phyloP scores from a whole-genome alignment of 2,113 vertebrate species.

The mouse (Mus musculus) region DNA sequence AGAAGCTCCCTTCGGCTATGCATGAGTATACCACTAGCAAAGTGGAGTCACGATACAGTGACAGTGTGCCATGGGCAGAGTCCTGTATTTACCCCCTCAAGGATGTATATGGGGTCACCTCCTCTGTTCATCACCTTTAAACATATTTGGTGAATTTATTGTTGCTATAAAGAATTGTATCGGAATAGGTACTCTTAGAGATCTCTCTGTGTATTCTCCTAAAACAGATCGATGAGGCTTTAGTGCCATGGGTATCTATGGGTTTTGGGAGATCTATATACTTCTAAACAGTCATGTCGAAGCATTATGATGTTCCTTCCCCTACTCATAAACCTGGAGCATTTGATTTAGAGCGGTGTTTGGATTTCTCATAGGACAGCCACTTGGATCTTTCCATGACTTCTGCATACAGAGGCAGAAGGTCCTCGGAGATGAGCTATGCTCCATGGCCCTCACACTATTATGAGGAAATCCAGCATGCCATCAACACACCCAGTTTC shows the following conservation, averaged over 20 bases:
- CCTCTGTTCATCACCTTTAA: not conserved
- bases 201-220: not conserved
- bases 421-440: not conserved
- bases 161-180: not conserved
- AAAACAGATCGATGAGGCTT: not conserved
- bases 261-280: not conserved
- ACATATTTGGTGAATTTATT: not conserved
- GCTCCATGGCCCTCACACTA: rapidly evolving
- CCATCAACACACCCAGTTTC: not conserved
- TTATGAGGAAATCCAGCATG: not conserved
- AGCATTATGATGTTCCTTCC: rapidly evolving
- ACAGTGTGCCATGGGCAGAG: rapidly evolving
- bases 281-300: not conserved
- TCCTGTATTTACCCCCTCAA: not conserved
- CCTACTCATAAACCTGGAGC: rapidly evolving
- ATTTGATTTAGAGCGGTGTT: not conserved
- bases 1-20: not conserved
- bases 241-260: not conserved
- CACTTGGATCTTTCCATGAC: not conserved
- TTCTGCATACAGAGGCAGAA: not conserved
- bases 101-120: no score
- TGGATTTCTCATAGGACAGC: not conserved
- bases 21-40: rapidly evolving
- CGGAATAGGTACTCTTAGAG: not conserved
- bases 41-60: not conserved